Base-by-base conservation (phyloP, 1,140 invertebrate species). In the Callitettix versicolor region DNA sequence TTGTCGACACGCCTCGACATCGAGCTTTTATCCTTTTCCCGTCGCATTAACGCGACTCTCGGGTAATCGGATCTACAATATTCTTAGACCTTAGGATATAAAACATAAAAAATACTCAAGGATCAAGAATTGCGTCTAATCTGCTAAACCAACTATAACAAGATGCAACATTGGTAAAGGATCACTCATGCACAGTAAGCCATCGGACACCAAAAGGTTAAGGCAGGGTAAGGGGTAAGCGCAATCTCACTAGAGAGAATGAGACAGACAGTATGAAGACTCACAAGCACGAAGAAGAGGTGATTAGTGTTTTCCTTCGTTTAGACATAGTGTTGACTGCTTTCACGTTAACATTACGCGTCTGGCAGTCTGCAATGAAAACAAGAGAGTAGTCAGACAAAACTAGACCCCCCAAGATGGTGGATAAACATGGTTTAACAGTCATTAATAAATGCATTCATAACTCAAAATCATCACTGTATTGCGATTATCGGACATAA, bases 271-370 rank as follows among this genome's bases (percentile, higher is more conserved):
- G 76, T 72, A 76, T 72, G 78, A 71, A 76, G 73, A 80, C 78
- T 79, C 78, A 80, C 78, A 79, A 80, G 78, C 78, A 80, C 72
- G 78, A 76, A 76, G 78, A 76, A 69, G 77, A 74, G 71, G 78
- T 71, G 26, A 30, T 30, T 4, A 30, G 48, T 72, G 77, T 72
- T 79, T 79, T 79, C 75, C 78, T 80, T 77, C 79, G 74, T 76
- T 81, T 80, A 75, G 74, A 4, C 26, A 30, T 30, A 73, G 78
- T 79, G 48, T 52, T 79, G 76, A 80, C 78, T 77, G 79, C 79
- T 79, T 79, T 80, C 76, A 79, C 78, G 76, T 80, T 80, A 77
- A 80, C 79, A 82, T 80, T 81, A 76, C 79, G 78, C 78, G 78
- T 79, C 76, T 80, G 79, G 78, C 75, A 81, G 77, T 81, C 79